Percentiles rank a stretch among this genome's conserved stretches.
Evolutionary conservation across 2,113 vertebrate genomes (phyloP).

Genomic region (Steatornis caripensis): DNA sequence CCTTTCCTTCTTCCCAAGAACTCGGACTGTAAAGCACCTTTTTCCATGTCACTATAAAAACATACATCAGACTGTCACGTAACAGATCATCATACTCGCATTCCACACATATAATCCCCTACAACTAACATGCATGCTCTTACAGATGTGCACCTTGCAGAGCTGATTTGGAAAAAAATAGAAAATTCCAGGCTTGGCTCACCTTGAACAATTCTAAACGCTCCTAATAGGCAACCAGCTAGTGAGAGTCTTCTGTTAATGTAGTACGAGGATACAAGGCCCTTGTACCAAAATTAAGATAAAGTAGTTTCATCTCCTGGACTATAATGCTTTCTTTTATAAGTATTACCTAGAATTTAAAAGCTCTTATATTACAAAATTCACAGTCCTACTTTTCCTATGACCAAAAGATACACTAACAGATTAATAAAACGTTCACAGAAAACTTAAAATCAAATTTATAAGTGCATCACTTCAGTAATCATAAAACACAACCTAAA

Average conservation of each 20-base stretch:
- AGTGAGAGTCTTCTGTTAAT: neutral
- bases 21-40: neutral
- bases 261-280: neutral
- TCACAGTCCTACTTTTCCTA: neutral
- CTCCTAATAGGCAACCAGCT: neutral
- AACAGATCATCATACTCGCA: neutral
- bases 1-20: neutral
- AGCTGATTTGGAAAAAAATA: neutral
- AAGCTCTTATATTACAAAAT: neutral
- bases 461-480: neutral
- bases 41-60: neutral
- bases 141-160: neutral
- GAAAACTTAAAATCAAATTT: neutral
- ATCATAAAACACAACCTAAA: neutral
- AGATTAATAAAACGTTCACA: neutral
- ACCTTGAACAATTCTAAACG: neutral
- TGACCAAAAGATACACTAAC: neutral
- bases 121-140: neutral
- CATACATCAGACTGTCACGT: fast-evolving
- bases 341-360: neutral
- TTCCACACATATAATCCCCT: neutral
- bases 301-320: neutral
- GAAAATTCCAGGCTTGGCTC: neutral
- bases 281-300: neutral
- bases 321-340: neutral